These are phyloP conservation scores for Catalaphyllia jardinei DNA, from an alignment of 64 coral and sea anemone species.

Conservation along the genomic window DNA sequence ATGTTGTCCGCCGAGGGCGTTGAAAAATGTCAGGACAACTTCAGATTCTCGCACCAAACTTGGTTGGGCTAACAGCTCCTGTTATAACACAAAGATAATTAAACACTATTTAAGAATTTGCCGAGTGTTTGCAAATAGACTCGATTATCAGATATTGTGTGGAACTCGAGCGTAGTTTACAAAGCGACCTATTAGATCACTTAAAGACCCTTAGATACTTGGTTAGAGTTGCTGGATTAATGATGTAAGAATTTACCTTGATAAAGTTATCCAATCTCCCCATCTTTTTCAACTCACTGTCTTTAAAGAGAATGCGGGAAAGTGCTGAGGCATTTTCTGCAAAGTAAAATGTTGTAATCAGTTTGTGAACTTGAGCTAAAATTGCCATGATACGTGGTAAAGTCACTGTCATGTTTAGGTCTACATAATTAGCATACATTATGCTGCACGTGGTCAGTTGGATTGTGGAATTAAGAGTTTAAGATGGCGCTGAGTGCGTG, in stretches of 20 bases:
- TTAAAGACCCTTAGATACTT: too few relatives aligned
- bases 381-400: too few relatives aligned
- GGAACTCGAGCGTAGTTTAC: too few relatives aligned
- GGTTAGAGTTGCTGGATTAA: too few relatives aligned
- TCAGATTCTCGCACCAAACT: background rate
- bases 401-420: too few relatives aligned
- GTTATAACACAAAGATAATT: background rate
- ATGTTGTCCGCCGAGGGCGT: background rate
- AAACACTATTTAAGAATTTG: background rate
- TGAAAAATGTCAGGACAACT: constrained; percentile 2
- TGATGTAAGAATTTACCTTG: background rate
- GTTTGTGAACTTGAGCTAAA: background rate
- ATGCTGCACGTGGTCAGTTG: too few relatives aligned
- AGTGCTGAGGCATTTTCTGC: constrained; percentile 25
- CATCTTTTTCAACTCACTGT: constrained; percentile 31
- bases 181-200: background rate
- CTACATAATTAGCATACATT: too few relatives aligned
- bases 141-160: too few relatives aligned
- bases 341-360: background rate
- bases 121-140: too few relatives aligned
- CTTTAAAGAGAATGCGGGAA: constrained; percentile 22
- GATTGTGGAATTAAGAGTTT: too few relatives aligned
- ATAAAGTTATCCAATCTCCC: constrained; percentile 29
- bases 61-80: constrained; percentile 19
- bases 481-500: too few relatives aligned